Evolutionary conservation across 2,888 invertebrate species (phyloP).

Genomic region (Hermaeophaga mercurialis): DNA sequence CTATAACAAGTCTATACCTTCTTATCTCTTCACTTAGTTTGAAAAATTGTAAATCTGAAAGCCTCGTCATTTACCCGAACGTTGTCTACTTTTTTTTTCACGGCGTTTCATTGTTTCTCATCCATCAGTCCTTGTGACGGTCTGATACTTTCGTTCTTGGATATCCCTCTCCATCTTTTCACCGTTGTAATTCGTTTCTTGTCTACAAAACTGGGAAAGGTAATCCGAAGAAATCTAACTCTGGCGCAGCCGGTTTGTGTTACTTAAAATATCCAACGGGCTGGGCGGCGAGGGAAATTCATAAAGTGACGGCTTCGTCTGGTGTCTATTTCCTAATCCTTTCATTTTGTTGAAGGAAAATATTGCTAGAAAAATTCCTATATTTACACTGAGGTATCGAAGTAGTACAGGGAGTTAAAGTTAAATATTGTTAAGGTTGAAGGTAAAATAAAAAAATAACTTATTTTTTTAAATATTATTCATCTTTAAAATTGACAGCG

Average conservation of each 20-base stretch:
- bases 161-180: conserved; percentile 12
- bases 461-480: no score
- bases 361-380: no score
- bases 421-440: no score
- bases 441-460: no score
- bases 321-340: conserved; percentile 11
- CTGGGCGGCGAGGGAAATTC: conserved; percentile 19
- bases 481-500: no score
- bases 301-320: neutral
- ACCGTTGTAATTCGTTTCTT: conserved; percentile 15
- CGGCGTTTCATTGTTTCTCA: conserved; percentile 10
- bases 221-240: conserved; percentile 20
- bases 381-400: no score
- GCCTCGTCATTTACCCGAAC: neutral
- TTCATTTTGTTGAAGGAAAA: neutral
- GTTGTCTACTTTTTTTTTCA: neutral
- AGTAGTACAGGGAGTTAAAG: no score
- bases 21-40: no score
- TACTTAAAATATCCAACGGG: conserved; percentile 18
- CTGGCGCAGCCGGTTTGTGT: conserved; percentile 10
- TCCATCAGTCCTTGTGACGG: conserved; percentile 12
- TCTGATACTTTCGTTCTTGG: neutral
- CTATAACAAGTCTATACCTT: no score
- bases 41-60: no score
- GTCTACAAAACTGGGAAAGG: conserved; percentile 15